These are phyloP conservation scores for Drosophila mojavensis DNA, from an alignment of 1,140 invertebrate genomes.

Conservation along the genomic window DNA sequence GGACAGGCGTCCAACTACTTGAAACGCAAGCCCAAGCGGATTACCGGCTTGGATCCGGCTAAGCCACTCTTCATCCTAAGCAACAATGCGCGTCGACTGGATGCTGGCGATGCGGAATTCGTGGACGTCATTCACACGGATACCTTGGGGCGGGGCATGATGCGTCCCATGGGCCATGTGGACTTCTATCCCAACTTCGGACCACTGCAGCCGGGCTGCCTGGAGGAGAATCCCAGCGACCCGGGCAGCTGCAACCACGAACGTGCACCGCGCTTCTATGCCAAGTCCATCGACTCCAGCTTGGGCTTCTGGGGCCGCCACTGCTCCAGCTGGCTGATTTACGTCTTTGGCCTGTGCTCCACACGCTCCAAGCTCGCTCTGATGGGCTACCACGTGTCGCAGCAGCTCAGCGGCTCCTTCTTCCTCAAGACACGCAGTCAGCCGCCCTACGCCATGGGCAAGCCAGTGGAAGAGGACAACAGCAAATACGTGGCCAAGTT, in stretches of 20 bases:
- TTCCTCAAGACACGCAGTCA: constrained; percentile 86
- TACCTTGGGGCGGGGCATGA: constrained; percentile 85
- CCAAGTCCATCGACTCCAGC: constrained; percentile 88
- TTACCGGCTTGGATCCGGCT: constrained; percentile 87
- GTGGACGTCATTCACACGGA: constrained; percentile 88
- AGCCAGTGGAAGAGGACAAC: constrained; percentile 48
- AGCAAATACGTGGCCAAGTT: constrained; percentile 53
- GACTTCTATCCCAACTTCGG: constrained; percentile 89
- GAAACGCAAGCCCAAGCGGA: constrained; percentile 84
- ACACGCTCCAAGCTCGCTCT: constrained; percentile 84
- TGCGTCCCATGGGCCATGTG: constrained; percentile 85
- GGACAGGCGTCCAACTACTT: constrained; percentile 90
- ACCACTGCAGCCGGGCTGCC: constrained; percentile 87
- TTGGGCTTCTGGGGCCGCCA: constrained; percentile 90
- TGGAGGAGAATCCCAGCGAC: constrained; percentile 85
- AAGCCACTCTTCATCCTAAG: constrained; percentile 85
- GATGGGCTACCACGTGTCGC: constrained; percentile 86
- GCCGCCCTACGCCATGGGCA: constrained; percentile 85
- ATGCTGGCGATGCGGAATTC: constrained; percentile 86
- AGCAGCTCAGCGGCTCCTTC: constrained; percentile 84
- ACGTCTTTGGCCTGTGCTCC: constrained; percentile 87
- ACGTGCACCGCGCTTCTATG: constrained; percentile 88
- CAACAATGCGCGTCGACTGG: constrained; percentile 84
- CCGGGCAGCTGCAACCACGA: constrained; percentile 88
- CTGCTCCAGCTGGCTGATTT: constrained; percentile 87